These are phyloP conservation scores for Columba janthina DNA, from an alignment of 2,113 vertebrate genomes.

Conservation along the genomic window DNA sequence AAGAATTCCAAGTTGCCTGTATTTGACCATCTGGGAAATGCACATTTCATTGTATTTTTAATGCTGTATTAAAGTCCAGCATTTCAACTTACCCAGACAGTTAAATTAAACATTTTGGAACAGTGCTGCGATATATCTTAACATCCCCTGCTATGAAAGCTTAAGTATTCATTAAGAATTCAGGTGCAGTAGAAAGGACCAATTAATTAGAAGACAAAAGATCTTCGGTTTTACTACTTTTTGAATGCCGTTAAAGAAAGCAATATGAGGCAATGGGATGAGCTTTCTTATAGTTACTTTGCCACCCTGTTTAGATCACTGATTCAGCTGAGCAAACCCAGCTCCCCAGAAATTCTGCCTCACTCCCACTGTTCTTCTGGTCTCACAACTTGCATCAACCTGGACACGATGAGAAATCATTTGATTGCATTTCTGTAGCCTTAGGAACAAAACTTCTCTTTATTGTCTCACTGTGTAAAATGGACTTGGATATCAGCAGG, in stretches of 20 bases:
- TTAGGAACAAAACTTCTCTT: background rate
- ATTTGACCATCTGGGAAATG: slow-evolving; percentile 41
- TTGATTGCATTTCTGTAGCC: background rate
- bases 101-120: slow-evolving; percentile 65
- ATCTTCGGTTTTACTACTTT: background rate
- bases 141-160: background rate
- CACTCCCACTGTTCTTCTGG: background rate
- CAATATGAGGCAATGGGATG: background rate
- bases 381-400: background rate
- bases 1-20: slow-evolving; percentile 55
- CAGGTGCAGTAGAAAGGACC: background rate
- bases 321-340: background rate
- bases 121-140: background rate
- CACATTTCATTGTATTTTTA: slow-evolving; percentile 61
- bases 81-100: slow-evolving; percentile 33
- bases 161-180: background rate
- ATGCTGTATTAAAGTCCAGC: slow-evolving; percentile 40
- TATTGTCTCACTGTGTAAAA: background rate
- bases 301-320: background rate
- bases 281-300: background rate
- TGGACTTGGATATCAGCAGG: background rate
- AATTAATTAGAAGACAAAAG: background rate
- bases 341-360: background rate
- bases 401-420: background rate
- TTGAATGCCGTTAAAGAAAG: background rate